Evolutionary conservation across 2,113 vertebrate species (phyloP).

Genomic region (Odontesthes bonariensis): DNA sequence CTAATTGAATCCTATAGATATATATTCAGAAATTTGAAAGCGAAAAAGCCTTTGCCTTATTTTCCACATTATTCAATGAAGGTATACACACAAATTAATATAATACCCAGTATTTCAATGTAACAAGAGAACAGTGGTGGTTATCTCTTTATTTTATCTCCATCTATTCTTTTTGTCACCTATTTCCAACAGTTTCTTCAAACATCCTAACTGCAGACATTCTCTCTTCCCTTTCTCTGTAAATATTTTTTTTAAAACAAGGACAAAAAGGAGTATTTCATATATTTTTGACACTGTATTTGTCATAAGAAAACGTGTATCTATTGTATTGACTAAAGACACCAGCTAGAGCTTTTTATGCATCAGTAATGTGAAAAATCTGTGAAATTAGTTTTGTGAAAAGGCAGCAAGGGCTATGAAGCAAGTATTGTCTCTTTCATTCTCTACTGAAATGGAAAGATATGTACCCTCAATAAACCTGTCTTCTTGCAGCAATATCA

Average conservation of each 20-base stretch:
- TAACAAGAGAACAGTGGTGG: not conserved
- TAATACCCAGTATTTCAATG: not conserved
- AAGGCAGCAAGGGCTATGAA: slow-evolving; percentile 31
- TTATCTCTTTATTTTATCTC: not conserved
- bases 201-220: slow-evolving; percentile 2
- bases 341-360: slow-evolving; percentile 27
- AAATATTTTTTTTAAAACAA: slow-evolving; percentile 67
- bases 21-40: no score
- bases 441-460: not conserved
- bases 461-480: not conserved
- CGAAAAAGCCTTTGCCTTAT: no score
- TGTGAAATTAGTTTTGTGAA: slow-evolving; percentile 29
- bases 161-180: not conserved
- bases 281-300: slow-evolving; percentile 71
- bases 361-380: slow-evolving; percentile 12
- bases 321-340: not conserved
- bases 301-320: slow-evolving; percentile 35
- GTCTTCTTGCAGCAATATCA: slow-evolving; percentile 6
- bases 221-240: slow-evolving; percentile 52
- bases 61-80: not conserved
- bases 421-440: not conserved
- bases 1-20: no score
- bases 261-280: slow-evolving; percentile 37
- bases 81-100: not conserved
- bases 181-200: not conserved